phyloP scores from a whole-genome alignment of 2,797 vertebrate species.

The Pampus argenteus region DNA sequence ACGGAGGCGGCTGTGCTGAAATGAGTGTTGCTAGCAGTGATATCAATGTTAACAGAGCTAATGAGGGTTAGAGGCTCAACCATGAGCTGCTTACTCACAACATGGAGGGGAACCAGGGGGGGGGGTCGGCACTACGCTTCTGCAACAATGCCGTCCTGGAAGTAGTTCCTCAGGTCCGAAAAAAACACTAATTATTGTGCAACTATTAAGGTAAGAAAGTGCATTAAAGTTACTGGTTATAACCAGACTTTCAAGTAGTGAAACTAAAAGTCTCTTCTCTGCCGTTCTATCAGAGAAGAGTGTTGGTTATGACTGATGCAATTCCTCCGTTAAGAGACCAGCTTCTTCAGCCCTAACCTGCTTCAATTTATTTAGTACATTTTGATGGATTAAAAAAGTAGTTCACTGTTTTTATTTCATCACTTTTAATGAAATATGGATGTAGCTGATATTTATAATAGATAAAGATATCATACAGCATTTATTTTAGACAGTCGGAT shows the following conservation, averaged over 20 bases:
- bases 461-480: constrained; percentile 28
- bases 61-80: no score
- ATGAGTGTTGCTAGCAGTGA: no score
- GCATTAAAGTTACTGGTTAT: neutral
- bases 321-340: neutral
- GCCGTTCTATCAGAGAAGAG: neutral
- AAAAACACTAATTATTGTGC: no score
- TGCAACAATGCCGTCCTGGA: no score
- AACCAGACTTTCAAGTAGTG: neutral
- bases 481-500: constrained; percentile 20
- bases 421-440: constrained; percentile 51
- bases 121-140: no score
- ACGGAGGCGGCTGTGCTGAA: no score
- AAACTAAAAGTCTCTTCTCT: neutral
- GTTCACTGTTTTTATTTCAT: constrained; percentile 26
- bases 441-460: constrained; percentile 25
- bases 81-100: no score
- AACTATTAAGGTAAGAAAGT: neutral
- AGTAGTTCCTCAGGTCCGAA: no score
- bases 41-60: no score
- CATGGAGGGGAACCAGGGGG: no score
- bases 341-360: constrained; percentile 4
- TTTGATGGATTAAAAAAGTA: constrained; percentile 20
- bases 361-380: constrained; percentile 6
- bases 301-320: constrained; percentile 35